phyloP scores from a whole-genome alignment of 2,888 invertebrate species.

The Volucella zonaria region DNA sequence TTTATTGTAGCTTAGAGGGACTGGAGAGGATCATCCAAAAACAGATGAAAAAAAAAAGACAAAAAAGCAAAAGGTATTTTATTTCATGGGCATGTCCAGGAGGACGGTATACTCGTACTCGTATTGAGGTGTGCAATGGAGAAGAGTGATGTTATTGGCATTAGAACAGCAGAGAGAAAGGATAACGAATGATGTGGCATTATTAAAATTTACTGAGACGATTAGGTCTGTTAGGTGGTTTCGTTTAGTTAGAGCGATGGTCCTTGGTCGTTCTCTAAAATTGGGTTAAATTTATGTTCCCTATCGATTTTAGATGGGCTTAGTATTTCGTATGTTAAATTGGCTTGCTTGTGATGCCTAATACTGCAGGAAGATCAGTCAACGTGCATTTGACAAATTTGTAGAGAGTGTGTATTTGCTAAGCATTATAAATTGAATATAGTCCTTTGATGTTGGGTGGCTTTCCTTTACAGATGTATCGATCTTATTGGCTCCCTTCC shows the following conservation, averaged over 20 bases:
- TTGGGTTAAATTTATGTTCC: constrained; percentile 66
- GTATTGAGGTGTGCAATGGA: constrained; percentile 43
- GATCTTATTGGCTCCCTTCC: no score
- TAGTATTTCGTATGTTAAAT: not conserved
- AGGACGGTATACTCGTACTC: not conserved
- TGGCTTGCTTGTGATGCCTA: constrained; percentile 1
- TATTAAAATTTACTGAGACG: constrained; percentile 71
- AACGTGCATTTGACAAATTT: not conserved
- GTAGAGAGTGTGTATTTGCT: not conserved
- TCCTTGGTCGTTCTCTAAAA: constrained; percentile 44
- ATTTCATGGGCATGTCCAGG: not conserved
- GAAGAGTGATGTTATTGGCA: constrained; percentile 69
- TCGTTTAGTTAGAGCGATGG: constrained; percentile 26
- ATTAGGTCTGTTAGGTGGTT: constrained; percentile 55
- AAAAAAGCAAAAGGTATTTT: constrained; percentile 55
- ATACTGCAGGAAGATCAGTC: not conserved
- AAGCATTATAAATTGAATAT: not conserved
- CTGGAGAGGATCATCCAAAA: constrained; percentile 31
- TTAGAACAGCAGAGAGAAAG: constrained; percentile 51
- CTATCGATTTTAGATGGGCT: constrained; percentile 51
- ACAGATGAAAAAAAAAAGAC: constrained; percentile 58
- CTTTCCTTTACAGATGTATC: no score
- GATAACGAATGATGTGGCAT: constrained; percentile 70
- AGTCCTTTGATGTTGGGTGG: no score
- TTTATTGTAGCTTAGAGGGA: constrained; percentile 60